Percentiles rank a stretch among this genome's conserved stretches.
Evolutionary conservation across 2,888 invertebrate species (phyloP).

Genomic region (Meganola albula): DNA sequence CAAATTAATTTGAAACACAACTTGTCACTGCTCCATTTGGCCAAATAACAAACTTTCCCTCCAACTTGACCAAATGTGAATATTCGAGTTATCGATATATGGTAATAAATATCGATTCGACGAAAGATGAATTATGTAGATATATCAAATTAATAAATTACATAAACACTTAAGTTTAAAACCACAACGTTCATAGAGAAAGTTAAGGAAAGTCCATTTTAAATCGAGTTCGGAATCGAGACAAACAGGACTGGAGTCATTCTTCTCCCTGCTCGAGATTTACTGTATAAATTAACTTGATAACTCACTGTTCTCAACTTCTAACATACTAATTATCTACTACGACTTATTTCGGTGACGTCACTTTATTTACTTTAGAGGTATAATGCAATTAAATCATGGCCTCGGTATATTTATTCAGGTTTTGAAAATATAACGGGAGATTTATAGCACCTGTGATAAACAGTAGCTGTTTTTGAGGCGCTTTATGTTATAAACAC

Average conservation of each 20-base stretch:
- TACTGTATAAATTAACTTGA: constrained; percentile 28
- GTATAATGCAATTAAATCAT: constrained; percentile 27
- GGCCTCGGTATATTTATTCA: constrained; percentile 15
- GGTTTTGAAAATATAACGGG: constrained; percentile 13
- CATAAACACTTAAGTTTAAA: too few species aligned
- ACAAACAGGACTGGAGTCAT: constrained; percentile 17
- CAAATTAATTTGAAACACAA: constrained; percentile 24
- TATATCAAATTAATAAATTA: too few species aligned
- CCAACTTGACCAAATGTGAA: constrained; percentile 22
- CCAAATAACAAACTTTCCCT: constrained; percentile 48
- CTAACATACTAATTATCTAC: constrained; percentile 19
- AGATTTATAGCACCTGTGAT: constrained; percentile 13
- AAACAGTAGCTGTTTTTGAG: constrained; percentile 9
- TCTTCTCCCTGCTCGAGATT: constrained; percentile 24
- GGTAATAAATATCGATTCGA: too few species aligned
- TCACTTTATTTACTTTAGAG: constrained; percentile 35
- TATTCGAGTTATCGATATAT: too few species aligned
- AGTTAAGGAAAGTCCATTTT: too few species aligned
- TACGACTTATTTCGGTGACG: constrained; percentile 34
- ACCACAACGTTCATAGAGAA: too few species aligned
- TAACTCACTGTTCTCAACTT: constrained; percentile 24
- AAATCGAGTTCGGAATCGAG: constrained; percentile 22
- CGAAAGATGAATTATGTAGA: too few species aligned
- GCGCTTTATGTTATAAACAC: not conserved
- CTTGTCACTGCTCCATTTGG: constrained; percentile 43